Evolutionary conservation across 1,140 invertebrate species (phyloP).

Genomic region (Papilio polyxenes): DNA sequence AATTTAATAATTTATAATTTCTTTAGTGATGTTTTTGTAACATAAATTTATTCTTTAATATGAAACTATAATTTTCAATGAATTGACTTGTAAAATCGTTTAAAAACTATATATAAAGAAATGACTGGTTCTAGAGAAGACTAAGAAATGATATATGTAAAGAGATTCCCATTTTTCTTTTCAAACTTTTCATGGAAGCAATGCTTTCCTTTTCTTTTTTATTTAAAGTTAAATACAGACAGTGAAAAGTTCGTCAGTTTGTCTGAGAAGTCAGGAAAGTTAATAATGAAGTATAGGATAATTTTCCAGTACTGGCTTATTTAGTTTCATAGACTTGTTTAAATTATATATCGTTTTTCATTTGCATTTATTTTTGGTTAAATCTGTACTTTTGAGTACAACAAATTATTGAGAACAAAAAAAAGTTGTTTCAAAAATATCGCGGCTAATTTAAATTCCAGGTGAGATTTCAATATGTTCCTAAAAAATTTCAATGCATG

Average conservation of each 20-base stretch:
- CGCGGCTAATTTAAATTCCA: too few relatives aligned
- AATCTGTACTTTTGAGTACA: background rate
- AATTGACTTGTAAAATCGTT: too few relatives aligned
- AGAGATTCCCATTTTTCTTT: background rate
- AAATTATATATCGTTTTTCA: background rate
- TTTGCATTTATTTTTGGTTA: background rate
- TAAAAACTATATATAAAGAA: background rate
- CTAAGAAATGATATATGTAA: background rate
- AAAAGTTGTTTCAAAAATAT: too few relatives aligned
- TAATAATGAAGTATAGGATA: background rate
- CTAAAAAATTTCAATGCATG: too few relatives aligned
- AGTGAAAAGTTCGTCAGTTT: background rate
- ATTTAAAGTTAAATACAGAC: background rate
- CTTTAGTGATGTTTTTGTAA: too few relatives aligned
- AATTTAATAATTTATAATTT: too few relatives aligned
- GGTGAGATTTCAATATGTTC: too few relatives aligned
- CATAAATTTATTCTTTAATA: too few relatives aligned
- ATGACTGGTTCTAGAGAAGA: background rate
- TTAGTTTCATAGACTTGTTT: background rate
- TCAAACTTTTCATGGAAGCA: background rate
- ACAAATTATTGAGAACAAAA: background rate
- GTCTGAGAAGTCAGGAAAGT: conserved; percentile 7
- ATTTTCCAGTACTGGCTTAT: background rate
- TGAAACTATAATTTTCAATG: too few relatives aligned
- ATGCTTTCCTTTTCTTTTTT: background rate